Conservation (phyloP, 2,113 vertebrate species). For the Hemichromis elongatus region DNA sequence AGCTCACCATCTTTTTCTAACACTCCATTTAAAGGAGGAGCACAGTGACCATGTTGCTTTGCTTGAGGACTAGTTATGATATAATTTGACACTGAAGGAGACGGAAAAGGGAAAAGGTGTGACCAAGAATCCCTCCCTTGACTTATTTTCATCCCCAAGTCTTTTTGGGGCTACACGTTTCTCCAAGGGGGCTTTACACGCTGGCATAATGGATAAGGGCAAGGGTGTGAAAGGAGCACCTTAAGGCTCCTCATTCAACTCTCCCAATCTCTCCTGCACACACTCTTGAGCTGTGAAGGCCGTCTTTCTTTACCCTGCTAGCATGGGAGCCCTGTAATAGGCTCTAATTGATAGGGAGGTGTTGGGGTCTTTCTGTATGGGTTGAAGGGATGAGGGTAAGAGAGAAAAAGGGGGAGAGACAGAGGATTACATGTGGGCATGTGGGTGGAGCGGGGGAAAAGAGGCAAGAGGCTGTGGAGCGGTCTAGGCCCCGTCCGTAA, state of each 20-base stretch:
- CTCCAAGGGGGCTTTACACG: slow-evolving; percentile 60
- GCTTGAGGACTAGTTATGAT: slow-evolving; percentile 68
- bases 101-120: slow-evolving; percentile 52
- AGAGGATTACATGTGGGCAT: slow-evolving; percentile 65
- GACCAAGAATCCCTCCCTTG: slow-evolving; percentile 63
- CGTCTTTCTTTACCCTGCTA: slow-evolving; percentile 82
- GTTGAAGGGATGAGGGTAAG: slow-evolving; percentile 76
- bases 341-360: slow-evolving; percentile 98
- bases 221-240: slow-evolving; percentile 77
- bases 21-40: slow-evolving; percentile 24
- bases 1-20: slow-evolving; percentile 8
- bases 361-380: slow-evolving; percentile 90
- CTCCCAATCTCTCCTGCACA: slow-evolving; percentile 76
- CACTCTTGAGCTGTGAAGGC: slow-evolving; percentile 86
- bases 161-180: slow-evolving; percentile 60
- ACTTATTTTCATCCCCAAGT: slow-evolving; percentile 65
- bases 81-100: slow-evolving; percentile 69
- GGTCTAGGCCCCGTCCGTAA: slow-evolving; percentile 88
- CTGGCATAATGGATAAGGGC: slow-evolving; percentile 70
- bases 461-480: slow-evolving; percentile 75
- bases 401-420: slow-evolving; percentile 20
- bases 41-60: slow-evolving; percentile 57
- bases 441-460: slow-evolving; percentile 53
- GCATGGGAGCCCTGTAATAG: slow-evolving; percentile 95
- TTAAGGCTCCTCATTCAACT: slow-evolving; percentile 73